These are phyloP conservation scores for Pseudomugil gertrudae DNA, from an alignment of 2,797 vertebrate species.

Conservation along the genomic window DNA sequence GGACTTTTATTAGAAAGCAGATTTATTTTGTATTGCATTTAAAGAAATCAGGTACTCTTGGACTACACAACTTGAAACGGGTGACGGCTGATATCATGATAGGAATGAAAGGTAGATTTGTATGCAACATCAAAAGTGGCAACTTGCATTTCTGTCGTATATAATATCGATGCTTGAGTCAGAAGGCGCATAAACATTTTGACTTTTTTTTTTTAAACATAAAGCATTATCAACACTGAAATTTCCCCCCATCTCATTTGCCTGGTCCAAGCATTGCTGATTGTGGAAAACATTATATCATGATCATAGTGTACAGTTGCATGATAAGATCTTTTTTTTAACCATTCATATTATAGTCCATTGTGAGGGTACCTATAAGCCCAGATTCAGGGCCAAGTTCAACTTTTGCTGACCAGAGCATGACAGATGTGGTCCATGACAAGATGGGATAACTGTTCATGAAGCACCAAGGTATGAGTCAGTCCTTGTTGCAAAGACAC, in stretches of 20 bases:
- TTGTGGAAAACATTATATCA: constrained; percentile 58
- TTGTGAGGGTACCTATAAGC: constrained; percentile 53
- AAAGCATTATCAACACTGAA: constrained; percentile 74
- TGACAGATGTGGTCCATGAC: constrained; percentile 66
- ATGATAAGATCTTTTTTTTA: constrained; percentile 54
- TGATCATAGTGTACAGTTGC: constrained; percentile 61
- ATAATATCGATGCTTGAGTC: constrained; percentile 78
- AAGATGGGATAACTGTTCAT: constrained; percentile 63
- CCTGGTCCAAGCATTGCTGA: constrained; percentile 67
- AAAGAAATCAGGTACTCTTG: constrained; percentile 78
- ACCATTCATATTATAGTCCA: constrained; percentile 38
- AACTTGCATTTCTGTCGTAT: constrained; percentile 79
- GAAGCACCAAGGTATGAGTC: constrained; percentile 75
- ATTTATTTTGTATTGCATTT: constrained; percentile 84
- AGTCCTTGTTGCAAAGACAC: constrained; percentile 65
- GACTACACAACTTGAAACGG: constrained; percentile 78
- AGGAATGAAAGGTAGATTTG: constrained; percentile 77
- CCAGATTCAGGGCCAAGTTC: constrained; percentile 41
- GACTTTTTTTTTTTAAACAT: constrained; percentile 68
- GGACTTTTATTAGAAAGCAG: constrained; percentile 86
- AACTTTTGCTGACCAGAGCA: constrained; percentile 56
- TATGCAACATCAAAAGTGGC: constrained; percentile 79
- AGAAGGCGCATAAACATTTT: constrained; percentile 80
- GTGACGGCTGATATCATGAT: constrained; percentile 73
- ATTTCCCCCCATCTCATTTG: constrained; percentile 66